Base-by-base conservation (phyloP, 2,797 vertebrate species). In the Acipenser transmontanus region DNA sequence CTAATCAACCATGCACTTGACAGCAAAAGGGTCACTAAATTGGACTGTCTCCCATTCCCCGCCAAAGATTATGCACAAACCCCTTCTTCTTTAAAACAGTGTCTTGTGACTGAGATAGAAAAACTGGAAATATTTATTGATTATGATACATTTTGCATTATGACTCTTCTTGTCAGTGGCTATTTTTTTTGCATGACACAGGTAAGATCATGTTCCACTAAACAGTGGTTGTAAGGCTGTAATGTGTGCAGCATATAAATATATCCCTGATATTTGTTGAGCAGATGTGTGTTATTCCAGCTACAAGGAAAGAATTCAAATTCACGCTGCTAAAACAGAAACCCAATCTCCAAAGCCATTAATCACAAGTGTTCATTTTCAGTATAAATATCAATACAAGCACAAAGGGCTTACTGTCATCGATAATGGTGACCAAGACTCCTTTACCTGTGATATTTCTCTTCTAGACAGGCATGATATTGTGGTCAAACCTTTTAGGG, bases 341-440 rank as follows among this genome's bases (percentile, higher is more conserved):
- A 57, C 12, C 54, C 54, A 57, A n/a, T 57, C 12, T 11, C 14
- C 54, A n/a, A 57, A 57, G 4, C 12, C 54, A 57, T 57, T 57
- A 57, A 14, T 57, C 54, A 14, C 12, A n/a, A 57, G 9, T 57
- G 54, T n/a, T 60, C 57, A 66, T 66, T 49, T 61, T 60, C 66
- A 61, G n/a, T 17, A 61, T 65, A 13, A 48, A 49, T 65, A 68
- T 47, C 17, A 13, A 5, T 20, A 49, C 50, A 62, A 49, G 47
- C 20, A 6, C 9, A 52, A 59, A 50, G 13, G 67, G 78, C 81
- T 86, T 79, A 78, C 72, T 66, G 14, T 77, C 71, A 72, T 86
- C 80, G 56, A 85, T 72, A 79, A 81, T 78, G 77, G 70, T 79
- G 67, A 81, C 78, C 69, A 85, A 78, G 1, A 80, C 78, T 63